phyloP scores from a whole-genome alignment of 2,797 vertebrate species.

The Balearica regulorum region DNA sequence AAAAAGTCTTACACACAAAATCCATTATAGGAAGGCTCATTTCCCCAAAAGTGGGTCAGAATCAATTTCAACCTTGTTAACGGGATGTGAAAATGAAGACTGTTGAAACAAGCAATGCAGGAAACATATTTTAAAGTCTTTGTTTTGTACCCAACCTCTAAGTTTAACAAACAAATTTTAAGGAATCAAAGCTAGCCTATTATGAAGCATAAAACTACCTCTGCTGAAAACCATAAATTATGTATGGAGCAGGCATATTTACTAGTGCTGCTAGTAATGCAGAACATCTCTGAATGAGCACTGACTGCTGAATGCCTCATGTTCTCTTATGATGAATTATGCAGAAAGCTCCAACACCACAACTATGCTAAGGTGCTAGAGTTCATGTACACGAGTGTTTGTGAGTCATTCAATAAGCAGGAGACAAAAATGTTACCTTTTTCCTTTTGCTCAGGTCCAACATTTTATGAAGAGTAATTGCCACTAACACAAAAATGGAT shows the following conservation, averaged over 20 bases:
- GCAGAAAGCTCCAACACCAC: slow-evolving; percentile 39
- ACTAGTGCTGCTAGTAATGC: slow-evolving; percentile 30
- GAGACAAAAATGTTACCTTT: slow-evolving; percentile 15
- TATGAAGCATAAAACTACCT: slow-evolving; percentile 50
- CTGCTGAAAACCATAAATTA: slow-evolving; percentile 53
- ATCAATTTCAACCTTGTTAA: slow-evolving; percentile 45
- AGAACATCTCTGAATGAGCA: slow-evolving; percentile 54
- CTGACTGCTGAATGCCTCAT: slow-evolving; percentile 50
- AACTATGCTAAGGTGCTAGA: slow-evolving; percentile 44
- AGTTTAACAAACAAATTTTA: slow-evolving; percentile 51
- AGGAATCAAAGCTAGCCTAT: slow-evolving; percentile 54
- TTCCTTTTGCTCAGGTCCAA: neutral
- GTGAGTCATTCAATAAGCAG: slow-evolving; percentile 15
- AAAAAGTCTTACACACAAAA: slow-evolving; percentile 56
- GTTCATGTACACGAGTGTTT: slow-evolving; percentile 18
- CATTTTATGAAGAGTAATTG: slow-evolving; percentile 11
- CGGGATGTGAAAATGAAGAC: neutral
- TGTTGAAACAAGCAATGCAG: slow-evolving; percentile 10
- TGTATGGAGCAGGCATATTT: slow-evolving; percentile 46
- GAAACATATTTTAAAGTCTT: slow-evolving; percentile 33
- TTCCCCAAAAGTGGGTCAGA: slow-evolving; percentile 52
- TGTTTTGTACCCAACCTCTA: slow-evolving; percentile 28
- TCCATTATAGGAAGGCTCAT: slow-evolving; percentile 56
- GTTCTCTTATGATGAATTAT: slow-evolving; percentile 73
- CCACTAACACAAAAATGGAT: neutral